Percentiles rank a stretch among this genome's conserved stretches.
Evolutionary conservation across 1,140 invertebrate genomes (phyloP).

Genomic region (Ceratina japonica): DNA sequence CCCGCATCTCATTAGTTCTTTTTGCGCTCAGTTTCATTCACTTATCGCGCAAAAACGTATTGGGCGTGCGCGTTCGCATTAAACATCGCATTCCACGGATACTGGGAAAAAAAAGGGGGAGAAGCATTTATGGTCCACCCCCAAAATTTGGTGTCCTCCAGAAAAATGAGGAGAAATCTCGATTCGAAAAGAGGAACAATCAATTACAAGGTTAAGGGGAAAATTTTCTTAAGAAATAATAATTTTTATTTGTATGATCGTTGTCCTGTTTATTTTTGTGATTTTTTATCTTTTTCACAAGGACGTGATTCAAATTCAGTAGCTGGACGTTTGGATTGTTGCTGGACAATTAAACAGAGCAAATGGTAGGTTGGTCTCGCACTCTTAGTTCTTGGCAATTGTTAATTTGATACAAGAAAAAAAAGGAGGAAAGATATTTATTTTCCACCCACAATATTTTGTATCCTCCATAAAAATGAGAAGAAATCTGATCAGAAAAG

Average conservation of each 20-base stretch:
- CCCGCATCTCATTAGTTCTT: constrained; percentile 65
- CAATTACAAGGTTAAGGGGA: too few relatives aligned
- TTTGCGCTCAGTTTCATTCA: constrained; percentile 65
- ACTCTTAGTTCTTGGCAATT: constrained; percentile 27
- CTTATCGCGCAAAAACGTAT: constrained; percentile 59
- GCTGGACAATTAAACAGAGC: constrained; percentile 18
- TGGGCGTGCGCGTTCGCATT: constrained; percentile 39
- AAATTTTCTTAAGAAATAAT: too few relatives aligned
- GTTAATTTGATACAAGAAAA: constrained; percentile 54
- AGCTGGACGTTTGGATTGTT: constrained; percentile 25
- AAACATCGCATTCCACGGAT: constrained; percentile 42
- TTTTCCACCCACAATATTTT: not conserved
- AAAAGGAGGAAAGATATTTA: not conserved
- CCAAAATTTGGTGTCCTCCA: not conserved
- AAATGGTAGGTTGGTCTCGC: constrained; percentile 8
- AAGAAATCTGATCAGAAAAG: too few relatives aligned
- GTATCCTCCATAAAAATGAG: too few relatives aligned
- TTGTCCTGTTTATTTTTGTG: too few relatives aligned
- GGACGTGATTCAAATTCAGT: too few relatives aligned
- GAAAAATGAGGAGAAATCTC: too few relatives aligned
- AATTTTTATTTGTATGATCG: too few relatives aligned
- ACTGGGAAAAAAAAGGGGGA: not conserved
- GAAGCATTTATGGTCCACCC: not conserved
- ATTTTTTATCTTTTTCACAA: too few relatives aligned
- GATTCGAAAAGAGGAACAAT: too few relatives aligned